These are phyloP conservation scores for Drosophila pandora DNA, from an alignment of 1,140 invertebrate genomes.

Conservation along the genomic window DNA sequence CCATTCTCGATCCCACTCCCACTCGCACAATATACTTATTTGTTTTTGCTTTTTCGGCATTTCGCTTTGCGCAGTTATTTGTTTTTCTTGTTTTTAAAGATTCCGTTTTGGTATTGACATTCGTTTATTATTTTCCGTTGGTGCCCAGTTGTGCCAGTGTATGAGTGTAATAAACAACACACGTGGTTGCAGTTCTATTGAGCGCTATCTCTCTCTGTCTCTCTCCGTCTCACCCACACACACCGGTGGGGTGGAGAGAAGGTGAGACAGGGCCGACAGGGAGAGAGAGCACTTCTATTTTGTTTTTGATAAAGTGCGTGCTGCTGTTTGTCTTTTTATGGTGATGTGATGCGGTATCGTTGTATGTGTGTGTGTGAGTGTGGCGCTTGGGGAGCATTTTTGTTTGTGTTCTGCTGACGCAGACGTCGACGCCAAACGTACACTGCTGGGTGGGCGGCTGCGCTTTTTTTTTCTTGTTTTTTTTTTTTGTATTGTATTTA, in stretches of 20 bases:
- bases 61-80: conserved; percentile 74
- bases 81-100: conserved; percentile 80
- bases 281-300: conserved; percentile 35
- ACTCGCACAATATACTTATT: conserved; percentile 14
- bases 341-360: conserved; percentile 23
- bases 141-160: conserved; percentile 12
- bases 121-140: conserved; percentile 54
- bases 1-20: neutral
- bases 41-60: conserved; percentile 69
- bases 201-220: conserved; percentile 21
- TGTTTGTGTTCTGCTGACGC: conserved; percentile 34
- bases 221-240: conserved; percentile 10
- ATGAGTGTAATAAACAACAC: conserved; percentile 72
- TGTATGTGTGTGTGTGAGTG: conserved; percentile 13
- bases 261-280: neutral
- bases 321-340: conserved; percentile 41
- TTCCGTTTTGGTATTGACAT: conserved; percentile 75
- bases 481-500: conserved; percentile 65
- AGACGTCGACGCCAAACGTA: conserved; percentile 23
- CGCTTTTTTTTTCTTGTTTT: conserved; percentile 52
- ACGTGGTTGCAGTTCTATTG: conserved; percentile 72
- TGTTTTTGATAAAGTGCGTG: conserved; percentile 61
- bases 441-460: conserved; percentile 61
- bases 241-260: neutral
- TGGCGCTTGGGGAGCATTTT: conserved; percentile 57